A percentile compares a stretch with the other conserved stretches of the same genome.
phyloP scores from a whole-genome alignment of 2,113 vertebrate genomes.

The Semnornis frantzii region DNA sequence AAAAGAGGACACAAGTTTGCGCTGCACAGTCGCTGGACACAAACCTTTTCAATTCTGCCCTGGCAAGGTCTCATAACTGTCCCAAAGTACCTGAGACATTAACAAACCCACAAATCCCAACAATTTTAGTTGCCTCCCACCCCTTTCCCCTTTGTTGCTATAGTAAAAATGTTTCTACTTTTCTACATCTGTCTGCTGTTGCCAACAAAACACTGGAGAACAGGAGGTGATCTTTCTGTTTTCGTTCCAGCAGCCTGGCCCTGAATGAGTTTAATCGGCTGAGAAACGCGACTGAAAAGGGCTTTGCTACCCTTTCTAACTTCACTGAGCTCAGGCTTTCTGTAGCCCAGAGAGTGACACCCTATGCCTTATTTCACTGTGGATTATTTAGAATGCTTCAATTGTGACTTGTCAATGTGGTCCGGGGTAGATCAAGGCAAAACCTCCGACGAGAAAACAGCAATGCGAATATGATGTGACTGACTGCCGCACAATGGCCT shows the following conservation, averaged over 20 bases:
- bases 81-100: background rate
- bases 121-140: slow-evolving; percentile 30
- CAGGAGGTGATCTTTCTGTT: slow-evolving; percentile 70
- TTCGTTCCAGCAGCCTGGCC: slow-evolving; percentile 65
- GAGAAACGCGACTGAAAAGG: slow-evolving; percentile 60
- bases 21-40: background rate
- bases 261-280: slow-evolving; percentile 74
- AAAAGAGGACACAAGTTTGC: background rate
- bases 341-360: slow-evolving; percentile 62
- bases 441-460: slow-evolving; percentile 67
- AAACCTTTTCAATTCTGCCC: background rate
- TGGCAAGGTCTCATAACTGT: background rate
- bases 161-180: slow-evolving; percentile 70
- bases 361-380: slow-evolving; percentile 64
- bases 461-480: slow-evolving; percentile 64
- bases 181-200: slow-evolving; percentile 68
- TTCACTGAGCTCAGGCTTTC: slow-evolving; percentile 29
- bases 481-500: slow-evolving; percentile 57
- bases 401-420: slow-evolving; percentile 64
- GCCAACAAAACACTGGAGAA: slow-evolving; percentile 72
- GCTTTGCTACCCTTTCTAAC: slow-evolving; percentile 60
- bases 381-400: slow-evolving; percentile 68
- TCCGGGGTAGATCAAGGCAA: slow-evolving; percentile 66
- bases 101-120: background rate
- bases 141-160: slow-evolving; percentile 57